Evolutionary conservation across 2,888 invertebrate genomes (phyloP), one percentile per base, ranked within the genome.

Genomic region (Hypolimnas misippus): DNA sequence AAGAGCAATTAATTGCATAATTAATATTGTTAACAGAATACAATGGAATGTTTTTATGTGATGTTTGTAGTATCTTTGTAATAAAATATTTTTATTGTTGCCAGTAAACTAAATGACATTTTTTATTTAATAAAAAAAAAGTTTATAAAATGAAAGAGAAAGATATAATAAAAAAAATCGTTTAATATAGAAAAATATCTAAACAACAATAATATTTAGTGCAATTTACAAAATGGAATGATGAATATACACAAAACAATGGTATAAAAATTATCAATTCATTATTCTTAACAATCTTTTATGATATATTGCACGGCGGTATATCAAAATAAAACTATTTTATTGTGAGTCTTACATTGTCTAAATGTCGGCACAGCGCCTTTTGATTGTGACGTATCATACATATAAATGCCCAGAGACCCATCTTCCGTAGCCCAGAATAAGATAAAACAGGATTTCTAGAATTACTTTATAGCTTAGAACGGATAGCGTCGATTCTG

Each of bases 401-500:
- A 49, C 10, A 55, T 56, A 49, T 58, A 67, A 65, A 69, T 71
- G 69, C 70, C 70, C 66, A 59, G 72, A 71, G 74, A 78, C 84
- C 86, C 64, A 53, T 53, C 74, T 80, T 65, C 69, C 62, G 49
- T 63, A 84, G 83, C 84, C 74, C 74, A 68, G 25, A 59, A 31
- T 21, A 21, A 59, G 38, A 42, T 29, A 38, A 10, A 16, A 46
- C 19, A 1, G 14, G 16, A 14, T 46, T 25, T 44, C 16, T 58
- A 19, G 31, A 38, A 7, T 29, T 51, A 51, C 40, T 74, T 94
- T 95, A 97, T 79, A 97, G 86, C 86, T 96, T 97, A 2, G 97
- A 93, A 58, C 96, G 93, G 59, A 97, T 90, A 19, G 94, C 88
- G 35, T 95, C 96, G 74, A 97, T 96, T 76, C 95, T 95, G 42